These are phyloP conservation scores for Hoplias malabaricus DNA, from an alignment of 2,113 vertebrate species.

Conservation along the genomic window DNA sequence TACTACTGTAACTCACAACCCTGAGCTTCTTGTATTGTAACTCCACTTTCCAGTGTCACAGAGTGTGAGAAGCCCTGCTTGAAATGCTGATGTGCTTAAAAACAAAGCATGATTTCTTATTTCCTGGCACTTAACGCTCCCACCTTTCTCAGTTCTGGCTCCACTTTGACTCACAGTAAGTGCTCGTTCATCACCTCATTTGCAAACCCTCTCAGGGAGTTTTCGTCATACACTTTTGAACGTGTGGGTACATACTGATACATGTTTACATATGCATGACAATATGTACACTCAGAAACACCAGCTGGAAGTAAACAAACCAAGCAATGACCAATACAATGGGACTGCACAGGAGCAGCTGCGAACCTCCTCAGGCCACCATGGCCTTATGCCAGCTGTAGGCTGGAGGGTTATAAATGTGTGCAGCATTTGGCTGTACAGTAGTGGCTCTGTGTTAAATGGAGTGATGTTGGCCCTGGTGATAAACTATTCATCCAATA, in stretches of 20 bases:
- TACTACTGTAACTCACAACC: background rate
- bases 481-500: too few species aligned
- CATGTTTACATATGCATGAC: background rate
- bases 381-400: too few species aligned
- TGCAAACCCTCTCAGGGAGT: background rate
- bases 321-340: too few species aligned
- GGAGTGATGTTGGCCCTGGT: too few species aligned
- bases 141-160: background rate
- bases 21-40: background rate
- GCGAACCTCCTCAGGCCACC: too few species aligned
- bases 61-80: background rate
- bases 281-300: background rate
- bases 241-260: background rate
- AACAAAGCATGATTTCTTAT: background rate
- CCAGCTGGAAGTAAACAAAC: too few species aligned
- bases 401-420: too few species aligned
- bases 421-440: too few species aligned
- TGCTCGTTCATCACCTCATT: background rate
- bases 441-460: too few species aligned
- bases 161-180: slow-evolving; percentile 1
- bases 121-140: background rate
- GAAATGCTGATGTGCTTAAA: background rate
- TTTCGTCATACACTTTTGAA: background rate
- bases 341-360: too few species aligned
- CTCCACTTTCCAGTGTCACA: background rate